Evolutionary conservation across 2,888 invertebrate genomes (phyloP).

Genomic region (Molanna angustata): DNA sequence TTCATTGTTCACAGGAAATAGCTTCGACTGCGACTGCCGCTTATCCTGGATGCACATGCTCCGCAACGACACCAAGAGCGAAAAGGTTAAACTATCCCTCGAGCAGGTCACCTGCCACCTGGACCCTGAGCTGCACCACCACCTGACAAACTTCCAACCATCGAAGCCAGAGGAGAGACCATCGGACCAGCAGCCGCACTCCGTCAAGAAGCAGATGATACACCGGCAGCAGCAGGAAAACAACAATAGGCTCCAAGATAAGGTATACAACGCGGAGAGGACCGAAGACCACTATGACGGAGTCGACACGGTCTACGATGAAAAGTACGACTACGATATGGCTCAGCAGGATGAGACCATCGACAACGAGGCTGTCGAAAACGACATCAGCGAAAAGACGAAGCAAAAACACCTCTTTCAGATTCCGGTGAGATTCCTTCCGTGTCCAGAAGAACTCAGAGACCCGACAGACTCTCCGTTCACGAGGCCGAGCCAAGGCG

Average conservation of each 20-base stretch:
- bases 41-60: conserved; percentile 77
- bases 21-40: conserved; percentile 79
- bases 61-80: conserved; percentile 70
- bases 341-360: conserved; percentile 22
- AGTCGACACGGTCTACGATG: conserved; percentile 9
- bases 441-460: conserved; percentile 50
- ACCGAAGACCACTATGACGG: conserved; percentile 12
- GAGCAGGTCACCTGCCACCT: conserved; percentile 71
- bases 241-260: conserved; percentile 15
- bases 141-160: conserved; percentile 1
- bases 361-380: conserved; percentile 6
- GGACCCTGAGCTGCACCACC: conserved; percentile 45
- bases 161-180: neutral
- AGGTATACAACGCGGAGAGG: neutral
- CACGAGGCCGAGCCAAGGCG: conserved; percentile 27
- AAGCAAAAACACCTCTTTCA: conserved; percentile 41
- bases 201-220: conserved; percentile 13
- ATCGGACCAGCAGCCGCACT: conserved; percentile 9
- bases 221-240: conserved; percentile 2
- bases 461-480: conserved; percentile 26
- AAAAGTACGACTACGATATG: conserved; percentile 19
- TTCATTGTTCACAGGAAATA: conserved; percentile 62
- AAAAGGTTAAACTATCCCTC: conserved; percentile 62
- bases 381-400: conserved; percentile 1
- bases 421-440: conserved; percentile 47